phyloP scores from a whole-genome alignment of 1,140 invertebrate genomes.

The Hycleus cichorii region DNA sequence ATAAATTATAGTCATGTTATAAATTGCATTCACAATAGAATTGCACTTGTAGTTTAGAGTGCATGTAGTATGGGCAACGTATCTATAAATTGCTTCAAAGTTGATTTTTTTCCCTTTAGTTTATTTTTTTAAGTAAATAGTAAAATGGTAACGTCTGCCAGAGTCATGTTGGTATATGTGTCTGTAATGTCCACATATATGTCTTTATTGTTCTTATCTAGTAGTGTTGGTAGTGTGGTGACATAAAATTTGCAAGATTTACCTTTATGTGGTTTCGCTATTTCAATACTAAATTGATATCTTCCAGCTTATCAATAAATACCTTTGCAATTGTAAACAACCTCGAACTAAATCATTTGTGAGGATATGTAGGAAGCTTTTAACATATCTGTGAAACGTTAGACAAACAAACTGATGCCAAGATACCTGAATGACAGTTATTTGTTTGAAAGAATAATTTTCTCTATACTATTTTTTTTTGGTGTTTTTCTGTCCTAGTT shows the following conservation, averaged over 20 bases:
- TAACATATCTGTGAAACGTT: not conserved
- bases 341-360: too few species aligned
- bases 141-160: constrained; percentile 6
- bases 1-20: constrained; percentile 17
- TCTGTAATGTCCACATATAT: too few species aligned
- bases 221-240: too few species aligned
- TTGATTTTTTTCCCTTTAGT: constrained; percentile 1
- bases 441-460: not conserved
- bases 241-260: too few species aligned
- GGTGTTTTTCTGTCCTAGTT: too few species aligned
- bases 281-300: too few species aligned
- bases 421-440: not conserved
- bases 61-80: constrained; percentile 12
- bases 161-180: not conserved
- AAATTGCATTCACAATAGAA: constrained; percentile 20
- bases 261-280: too few species aligned
- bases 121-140: too few species aligned
- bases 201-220: too few species aligned
- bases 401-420: not conserved
- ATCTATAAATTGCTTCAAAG: constrained; percentile 17
- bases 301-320: too few species aligned
- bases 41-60: constrained; percentile 22
- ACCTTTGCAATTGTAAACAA: too few species aligned
- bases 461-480: not conserved
- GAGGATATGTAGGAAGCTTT: too few species aligned